Evolutionary conservation across 2,113 vertebrate genomes (phyloP).

Genomic region (Hydrochoerus hydrochaeris): DNA sequence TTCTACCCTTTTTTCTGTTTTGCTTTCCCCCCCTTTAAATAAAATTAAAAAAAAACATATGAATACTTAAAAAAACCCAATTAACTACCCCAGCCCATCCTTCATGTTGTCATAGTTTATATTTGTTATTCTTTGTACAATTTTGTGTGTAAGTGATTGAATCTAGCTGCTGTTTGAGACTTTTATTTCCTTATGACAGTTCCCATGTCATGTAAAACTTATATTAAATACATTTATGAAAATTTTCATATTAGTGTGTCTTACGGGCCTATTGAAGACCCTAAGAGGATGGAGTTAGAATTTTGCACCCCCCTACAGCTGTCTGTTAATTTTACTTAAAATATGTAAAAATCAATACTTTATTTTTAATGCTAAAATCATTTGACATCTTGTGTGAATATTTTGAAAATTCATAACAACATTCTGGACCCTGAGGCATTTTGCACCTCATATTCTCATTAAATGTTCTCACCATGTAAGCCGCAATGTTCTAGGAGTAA

Average conservation of each 20-base stretch:
- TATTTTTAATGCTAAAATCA: slow-evolving; percentile 1
- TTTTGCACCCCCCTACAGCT: not conserved
- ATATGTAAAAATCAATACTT: not conserved
- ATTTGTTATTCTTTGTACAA: not conserved
- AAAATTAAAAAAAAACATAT: no score
- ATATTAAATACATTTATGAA: not conserved
- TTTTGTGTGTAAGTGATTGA: not conserved
- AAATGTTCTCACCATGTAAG: not conserved
- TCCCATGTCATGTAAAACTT: not conserved
- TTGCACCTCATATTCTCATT: not conserved
- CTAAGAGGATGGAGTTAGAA: not conserved
- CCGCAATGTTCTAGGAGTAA: not conserved
- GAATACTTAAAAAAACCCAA: no score
- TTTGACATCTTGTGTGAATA: not conserved
- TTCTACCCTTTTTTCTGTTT: no score
- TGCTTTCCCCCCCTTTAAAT: no score
- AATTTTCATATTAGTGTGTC: not conserved
- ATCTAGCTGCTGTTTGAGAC: not conserved
- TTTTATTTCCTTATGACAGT: not conserved
- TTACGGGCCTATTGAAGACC: not conserved
- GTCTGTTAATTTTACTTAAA: slow-evolving; percentile 37
- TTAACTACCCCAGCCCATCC: not conserved
- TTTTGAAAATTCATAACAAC: not conserved
- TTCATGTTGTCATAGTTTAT: not conserved
- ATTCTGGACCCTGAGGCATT: not conserved